These are phyloP conservation scores for Phalacrocorax brasilianus DNA, from an alignment of 2,113 vertebrate species.

Conservation along the genomic window DNA sequence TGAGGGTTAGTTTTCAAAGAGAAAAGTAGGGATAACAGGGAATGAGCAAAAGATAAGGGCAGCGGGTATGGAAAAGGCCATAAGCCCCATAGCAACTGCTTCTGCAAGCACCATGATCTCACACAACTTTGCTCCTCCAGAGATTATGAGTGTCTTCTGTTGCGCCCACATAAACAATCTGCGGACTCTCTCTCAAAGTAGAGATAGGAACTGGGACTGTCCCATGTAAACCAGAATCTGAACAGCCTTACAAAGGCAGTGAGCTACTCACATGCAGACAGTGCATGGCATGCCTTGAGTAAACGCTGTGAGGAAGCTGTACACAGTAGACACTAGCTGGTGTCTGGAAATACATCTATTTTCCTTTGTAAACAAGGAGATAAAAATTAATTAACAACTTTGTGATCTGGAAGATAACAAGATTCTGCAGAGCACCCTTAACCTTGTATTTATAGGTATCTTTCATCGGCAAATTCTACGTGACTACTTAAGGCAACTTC, in stretches of 20 bases:
- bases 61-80: rapidly evolving
- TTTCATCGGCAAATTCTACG: background rate
- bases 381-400: background rate
- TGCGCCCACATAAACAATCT: background rate
- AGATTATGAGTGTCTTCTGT: background rate
- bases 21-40: background rate
- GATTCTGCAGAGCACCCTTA: background rate
- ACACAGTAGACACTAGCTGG: background rate
- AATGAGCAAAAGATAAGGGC: background rate
- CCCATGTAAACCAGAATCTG: background rate
- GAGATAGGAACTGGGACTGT: background rate
- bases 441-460: background rate
- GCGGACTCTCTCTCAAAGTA: background rate
- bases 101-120: background rate
- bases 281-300: background rate
- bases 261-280: background rate
- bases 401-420: background rate
- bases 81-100: background rate
- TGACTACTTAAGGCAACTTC: background rate
- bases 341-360: background rate
- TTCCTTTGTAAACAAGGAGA: background rate
- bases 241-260: background rate
- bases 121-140: background rate
- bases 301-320: background rate
- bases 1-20: background rate